A percentile compares a stretch with the other conserved stretches of the same genome.
Evolutionary conservation across 2,113 vertebrate genomes (phyloP).

Genomic region (Syngnathus floridae): DNA sequence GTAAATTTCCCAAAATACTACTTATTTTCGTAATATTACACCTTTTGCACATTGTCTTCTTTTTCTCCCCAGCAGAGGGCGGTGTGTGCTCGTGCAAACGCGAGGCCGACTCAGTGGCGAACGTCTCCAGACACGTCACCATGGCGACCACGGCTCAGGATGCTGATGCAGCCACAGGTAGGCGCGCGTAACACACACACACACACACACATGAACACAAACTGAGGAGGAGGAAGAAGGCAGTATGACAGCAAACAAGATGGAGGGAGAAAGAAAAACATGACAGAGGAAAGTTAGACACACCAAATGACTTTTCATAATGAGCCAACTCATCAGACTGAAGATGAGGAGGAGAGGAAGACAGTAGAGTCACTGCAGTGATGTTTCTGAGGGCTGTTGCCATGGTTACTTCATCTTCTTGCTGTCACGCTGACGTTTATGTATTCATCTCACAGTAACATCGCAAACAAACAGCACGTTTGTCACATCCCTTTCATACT

Average conservation of each 20-base stretch:
- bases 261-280: neutral
- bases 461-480: neutral
- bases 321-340: neutral
- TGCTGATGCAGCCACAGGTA: slow-evolving; percentile 75
- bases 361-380: neutral
- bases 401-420: slow-evolving; percentile 3
- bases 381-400: neutral
- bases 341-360: neutral
- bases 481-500: neutral
- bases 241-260: neutral
- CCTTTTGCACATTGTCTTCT: neutral
- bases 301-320: neutral
- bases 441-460: neutral
- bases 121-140: slow-evolving; percentile 75
- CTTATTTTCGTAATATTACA: no score
- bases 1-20: no score
- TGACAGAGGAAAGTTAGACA: neutral
- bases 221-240: neutral
- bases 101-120: slow-evolving; percentile 73
- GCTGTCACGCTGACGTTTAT: neutral
- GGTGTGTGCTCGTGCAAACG: slow-evolving; percentile 55
- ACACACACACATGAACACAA: neutral
- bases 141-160: slow-evolving; percentile 74
- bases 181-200: neutral
- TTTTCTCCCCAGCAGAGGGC: slow-evolving; percentile 18